Evolutionary conservation across 2,113 vertebrate genomes (phyloP), one percentile per base, ranked within the genome.

Genomic region (Lonchura striata): DNA sequence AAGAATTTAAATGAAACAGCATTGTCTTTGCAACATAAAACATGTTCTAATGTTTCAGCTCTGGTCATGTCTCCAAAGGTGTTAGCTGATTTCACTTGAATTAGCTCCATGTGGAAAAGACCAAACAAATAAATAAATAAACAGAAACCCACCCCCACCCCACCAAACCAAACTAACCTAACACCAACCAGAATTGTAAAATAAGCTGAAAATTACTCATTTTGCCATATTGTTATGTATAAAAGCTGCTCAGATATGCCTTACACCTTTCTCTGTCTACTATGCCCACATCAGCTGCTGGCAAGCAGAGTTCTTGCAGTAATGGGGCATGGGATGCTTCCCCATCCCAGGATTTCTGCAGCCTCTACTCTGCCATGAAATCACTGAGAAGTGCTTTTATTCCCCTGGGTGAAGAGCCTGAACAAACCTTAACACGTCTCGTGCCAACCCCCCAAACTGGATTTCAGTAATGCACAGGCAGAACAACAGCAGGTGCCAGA

Each of bases 1-100:
- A 82, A 71, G 7, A 66, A 75, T 46, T 50, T 28, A 41, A 72
- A 90, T n/a, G 35, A 91, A 96, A 65, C 35, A 66, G 76, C 82
- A 90, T 19, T 49, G 74, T 83, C 65, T 60, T 86, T 96, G 85
- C 49, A 95, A 60, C 35, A 75, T 53, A 41, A 87, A 92, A 82
- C 33, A 77, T 24, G 22, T 82, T 92, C 19, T 91, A 87, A 64
- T 39, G 19, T 88, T 93, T 68, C 57, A 89, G 28, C 18, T 50
- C 35, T 56, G 39, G 35, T 47, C 24, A 11, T 9, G 44, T 24
- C 33, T 85, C 79, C 35, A 63, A 79, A 88, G 6, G 35, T 44
- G 30, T 70, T 60, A 65, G 44, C 23, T 23, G 56, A 79, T 59
- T 89, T 78, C 52, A 74, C 19, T 54, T 75, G 27, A 82, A 82